Conservation (phyloP, 2,888 invertebrate genomes). For the Flexamia atlantica region DNA sequence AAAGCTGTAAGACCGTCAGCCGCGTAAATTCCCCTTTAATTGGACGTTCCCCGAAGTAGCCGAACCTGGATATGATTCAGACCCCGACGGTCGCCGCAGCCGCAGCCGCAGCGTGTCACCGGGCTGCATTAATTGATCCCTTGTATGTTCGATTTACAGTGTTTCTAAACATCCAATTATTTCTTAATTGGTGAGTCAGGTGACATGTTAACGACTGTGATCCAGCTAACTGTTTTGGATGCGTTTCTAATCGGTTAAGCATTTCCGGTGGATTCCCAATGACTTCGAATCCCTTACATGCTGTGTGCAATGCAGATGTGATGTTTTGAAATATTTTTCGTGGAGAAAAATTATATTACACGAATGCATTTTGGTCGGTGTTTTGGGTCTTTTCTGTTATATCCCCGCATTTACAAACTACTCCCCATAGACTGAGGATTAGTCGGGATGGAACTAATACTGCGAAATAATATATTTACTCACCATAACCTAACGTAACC, state of each 20-base stretch:
- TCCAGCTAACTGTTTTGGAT: neutral
- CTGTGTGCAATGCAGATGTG: too few relatives aligned
- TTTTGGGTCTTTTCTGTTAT: too few relatives aligned
- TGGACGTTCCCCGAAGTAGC: slow-evolving; percentile 23
- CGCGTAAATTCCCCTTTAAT: slow-evolving; percentile 36
- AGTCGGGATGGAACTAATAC: too few relatives aligned
- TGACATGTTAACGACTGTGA: neutral
- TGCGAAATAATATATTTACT: too few relatives aligned
- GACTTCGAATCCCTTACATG: neutral
- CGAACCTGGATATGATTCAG: slow-evolving; percentile 30
- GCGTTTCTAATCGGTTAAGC: slow-evolving; percentile 4
- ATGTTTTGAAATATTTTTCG: too few relatives aligned
- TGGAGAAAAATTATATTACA: too few relatives aligned
- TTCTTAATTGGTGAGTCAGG: slow-evolving; percentile 31
- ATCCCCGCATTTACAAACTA: too few relatives aligned
- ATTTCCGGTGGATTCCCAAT: slow-evolving; percentile 9
- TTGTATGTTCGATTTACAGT: slow-evolving; percentile 12
- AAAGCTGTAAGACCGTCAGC: neutral
- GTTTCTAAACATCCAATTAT: slow-evolving; percentile 32
- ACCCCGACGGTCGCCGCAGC: neutral
- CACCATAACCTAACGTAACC: too few relatives aligned
- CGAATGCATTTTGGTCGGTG: too few relatives aligned
- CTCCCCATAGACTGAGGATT: too few relatives aligned
- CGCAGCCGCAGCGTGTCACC: neutral
- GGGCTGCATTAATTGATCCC: slow-evolving; percentile 7